Base-by-base conservation (phyloP, 2,888 invertebrate genomes). In the Megalurothrips usitatus region DNA sequence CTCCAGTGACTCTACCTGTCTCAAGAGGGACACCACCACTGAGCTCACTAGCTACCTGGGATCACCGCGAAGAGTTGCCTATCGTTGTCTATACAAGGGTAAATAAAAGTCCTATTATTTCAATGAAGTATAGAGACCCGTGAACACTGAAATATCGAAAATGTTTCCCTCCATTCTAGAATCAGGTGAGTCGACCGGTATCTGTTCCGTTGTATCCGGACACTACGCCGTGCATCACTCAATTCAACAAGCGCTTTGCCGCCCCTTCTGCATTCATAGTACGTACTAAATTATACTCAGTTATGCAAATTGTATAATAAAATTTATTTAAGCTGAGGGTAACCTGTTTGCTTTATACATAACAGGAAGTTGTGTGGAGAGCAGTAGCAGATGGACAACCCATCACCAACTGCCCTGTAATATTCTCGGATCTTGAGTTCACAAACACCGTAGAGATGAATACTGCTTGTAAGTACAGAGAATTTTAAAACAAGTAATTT, bases 1-100 rank as follows among this genome's bases (percentile, higher is more conserved):
- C 89, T 8, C 84, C 86, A 47, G 87, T 89, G 0, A 84, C 86
- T 52, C 89, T 87, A 82, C 91, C 91, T 1, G 91, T 91, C 2
- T 87, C 90, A 11, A 85, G 87, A 81, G 89, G 89, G 79, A 91
- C 91, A 17, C 89, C 90, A 12, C 89, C 89, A 87, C 86, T 92
- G 49, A 87, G 89, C 43, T 87, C 90, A 8, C 86, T 90, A 79
- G 87, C 91, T 82, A 85, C 86, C 78, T 92, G 91, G 91, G 91
- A 91, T 84, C 91, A 92, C 85, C 85, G 87, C n/a, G 88, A 88
- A 80, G 86, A 87, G 78, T 91, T 91, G 91, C 87, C 87, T 79
- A 87, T 26, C 68, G 68, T 75, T 26, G 23, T 75, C 68, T 26
- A 75, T 26, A 75, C 68, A n/a, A 23, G 68, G 9, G 68, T 26